Evolutionary conservation across 35 echinoderm and acorn worm species (phyloP), one percentile per base, ranked within the genome.

Genomic region (Hemicentrotus pulcherrimus): DNA sequence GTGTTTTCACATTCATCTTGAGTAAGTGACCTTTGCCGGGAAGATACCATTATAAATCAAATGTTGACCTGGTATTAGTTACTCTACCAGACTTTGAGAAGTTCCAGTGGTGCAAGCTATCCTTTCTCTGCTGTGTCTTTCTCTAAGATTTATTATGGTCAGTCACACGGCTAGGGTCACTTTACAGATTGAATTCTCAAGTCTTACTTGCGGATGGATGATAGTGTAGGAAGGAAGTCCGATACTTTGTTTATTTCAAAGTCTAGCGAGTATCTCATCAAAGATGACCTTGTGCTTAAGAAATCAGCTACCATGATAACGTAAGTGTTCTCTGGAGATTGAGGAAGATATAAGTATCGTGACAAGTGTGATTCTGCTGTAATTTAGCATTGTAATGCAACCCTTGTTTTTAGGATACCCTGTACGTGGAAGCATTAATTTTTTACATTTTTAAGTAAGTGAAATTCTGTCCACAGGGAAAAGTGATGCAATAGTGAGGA

Each of bases 131-230:
- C 65, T 28, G 65, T 78, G 65, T 78, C 65, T 78, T 78, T 22
- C 65, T 22, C 6, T 78, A 78, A 28, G 65, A 78, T 78, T 78
- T 78, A 78, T 78, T 22, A 7, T 78, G 28, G 65, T 22, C 18
- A 78, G 65, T 22, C 18, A 78, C 18, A 78, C 65, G n/a, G 35
- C 35, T 41, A 41, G 65, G 65, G 65, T 78, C 65, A 78, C 65
- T 78, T 78, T 78, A 78, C 22, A 78, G 65, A 78, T 78, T 78
- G 65, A 78, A 78, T 78, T 78, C 65, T 78, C 65, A 78, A 78
- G 19, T 78, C 65, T 78, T n/a, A 28, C n/a, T 78, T 78, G 65
- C 3, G 8, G 19, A 78, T n/a, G 6, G 61, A 19, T 70, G 61
- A 70, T 70, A 28, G 61, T 70, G 18, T 70, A 70, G 65, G 65